Evolutionary conservation across 2,113 vertebrate genomes (phyloP), one percentile per base, ranked within the genome.

Genomic region (Cavia aperea): DNA sequence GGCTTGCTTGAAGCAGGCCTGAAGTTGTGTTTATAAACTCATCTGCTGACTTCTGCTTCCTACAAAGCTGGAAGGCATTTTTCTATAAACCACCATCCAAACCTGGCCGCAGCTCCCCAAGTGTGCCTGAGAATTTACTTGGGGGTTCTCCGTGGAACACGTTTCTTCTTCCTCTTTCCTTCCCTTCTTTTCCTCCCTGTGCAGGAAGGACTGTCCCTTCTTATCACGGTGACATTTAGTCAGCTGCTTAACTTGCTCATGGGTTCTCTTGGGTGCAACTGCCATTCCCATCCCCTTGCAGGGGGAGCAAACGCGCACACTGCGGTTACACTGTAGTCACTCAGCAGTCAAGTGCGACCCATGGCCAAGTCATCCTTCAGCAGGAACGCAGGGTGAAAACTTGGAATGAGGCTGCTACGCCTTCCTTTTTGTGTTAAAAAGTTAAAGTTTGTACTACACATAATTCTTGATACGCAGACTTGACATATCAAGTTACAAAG

Each of bases 401-500:
- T 62, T 81, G 77, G n/a, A 85, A 46, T 18, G 66, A 72, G 46
- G 60, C 36, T 88, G 36, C 79, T 60, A 91, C 91, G 7, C 65
- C 43, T 85, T 86, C 78, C 58, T 72, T 89, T 91, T 33, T 86
- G 31, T 78, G 49, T 86, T 78, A 65, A 92, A 89, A 56, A 56
- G 51, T 12, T 77, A 72, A 92, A 87, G 23, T 81, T 66, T 84
- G 15, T 9, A 87, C 29, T 63, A 51, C 39, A 24, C 7, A 10
- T 54, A 63, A 92, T 66, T 73, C 21, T 7, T 81, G 15, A 73
- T 81, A 39, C 31, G 33, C 79, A 89, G 51, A 66, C 23, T 7
- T 36, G 51, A 77, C 33, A 82, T 73, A 54, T 0, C 8, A 77
- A 66, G 39, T 85, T 91, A 75, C 31, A 24, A 90, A 88, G 39